phyloP scores from a whole-genome alignment of 1,140 invertebrate species.

The Dysdera silvatica region DNA sequence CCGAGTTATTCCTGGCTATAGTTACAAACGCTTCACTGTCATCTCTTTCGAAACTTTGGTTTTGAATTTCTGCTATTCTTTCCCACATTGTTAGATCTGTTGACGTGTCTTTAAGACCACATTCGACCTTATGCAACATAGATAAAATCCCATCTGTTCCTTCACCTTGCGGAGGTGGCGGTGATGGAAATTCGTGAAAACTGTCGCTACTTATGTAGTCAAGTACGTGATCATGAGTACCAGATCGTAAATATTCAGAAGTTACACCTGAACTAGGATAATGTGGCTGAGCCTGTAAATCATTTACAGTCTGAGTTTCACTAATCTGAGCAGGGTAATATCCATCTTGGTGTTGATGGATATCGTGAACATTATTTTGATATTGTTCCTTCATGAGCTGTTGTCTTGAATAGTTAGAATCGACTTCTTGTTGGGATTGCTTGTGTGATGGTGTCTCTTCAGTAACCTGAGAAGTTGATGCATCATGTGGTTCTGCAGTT shows the following conservation, averaged over 20 bases:
- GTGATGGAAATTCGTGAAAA: background rate
- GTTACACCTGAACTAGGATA: background rate
- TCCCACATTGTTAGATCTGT: slow-evolving; percentile 11
- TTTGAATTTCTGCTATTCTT: background rate
- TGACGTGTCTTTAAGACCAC: slow-evolving; percentile 8
- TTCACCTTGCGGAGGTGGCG: background rate
- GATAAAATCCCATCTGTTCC: background rate
- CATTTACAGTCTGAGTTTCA: background rate
- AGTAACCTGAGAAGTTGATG: too few relatives aligned
- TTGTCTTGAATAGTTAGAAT: too few relatives aligned
- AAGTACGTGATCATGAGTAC: background rate
- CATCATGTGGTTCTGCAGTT: too few relatives aligned
- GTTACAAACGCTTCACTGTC: slow-evolving; percentile 71
- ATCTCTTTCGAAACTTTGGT: background rate
- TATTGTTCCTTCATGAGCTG: too few relatives aligned
- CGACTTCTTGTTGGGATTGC: too few relatives aligned
- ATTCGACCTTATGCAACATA: slow-evolving; percentile 1
- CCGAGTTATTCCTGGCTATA: slow-evolving; percentile 88
- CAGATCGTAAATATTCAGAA: background rate
- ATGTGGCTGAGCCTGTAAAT: background rate
- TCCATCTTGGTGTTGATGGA: too few relatives aligned
- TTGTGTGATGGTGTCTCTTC: too few relatives aligned
- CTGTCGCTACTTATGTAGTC: background rate
- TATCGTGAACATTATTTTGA: too few relatives aligned
- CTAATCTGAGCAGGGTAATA: background rate